Evolutionary conservation across 2,797 vertebrate species (phyloP).

Genomic region (Pangasius krempfi): DNA sequence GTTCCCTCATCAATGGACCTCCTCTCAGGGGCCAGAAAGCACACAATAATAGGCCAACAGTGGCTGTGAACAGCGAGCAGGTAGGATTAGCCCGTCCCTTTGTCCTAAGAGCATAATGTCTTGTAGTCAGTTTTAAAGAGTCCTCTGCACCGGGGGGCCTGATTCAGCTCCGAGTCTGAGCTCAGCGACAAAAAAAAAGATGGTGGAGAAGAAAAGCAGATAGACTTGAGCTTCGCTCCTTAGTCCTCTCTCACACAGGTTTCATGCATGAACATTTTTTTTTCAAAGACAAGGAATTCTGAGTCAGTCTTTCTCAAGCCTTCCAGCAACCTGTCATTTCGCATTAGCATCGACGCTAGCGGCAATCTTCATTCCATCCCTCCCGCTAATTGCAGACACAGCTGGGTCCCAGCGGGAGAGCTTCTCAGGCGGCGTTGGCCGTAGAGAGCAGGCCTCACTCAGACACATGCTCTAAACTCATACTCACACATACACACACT

Average conservation of each 20-base stretch:
- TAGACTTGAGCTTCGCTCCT: constrained; percentile 48
- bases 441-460: constrained; percentile 82
- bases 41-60: constrained; percentile 90
- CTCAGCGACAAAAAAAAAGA: constrained; percentile 49
- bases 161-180: constrained; percentile 72
- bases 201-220: constrained; percentile 69
- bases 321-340: constrained; percentile 94
- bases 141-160: constrained; percentile 86
- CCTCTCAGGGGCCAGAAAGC: constrained; percentile 88
- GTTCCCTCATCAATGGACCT: constrained; percentile 88
- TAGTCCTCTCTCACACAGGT: neutral
- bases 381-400: constrained; percentile 99
- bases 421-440: constrained; percentile 86
- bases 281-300: constrained; percentile 30
- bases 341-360: constrained; percentile 94
- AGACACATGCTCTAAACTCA: constrained; percentile 77
- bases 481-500: constrained; percentile 72
- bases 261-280: constrained; percentile 58
- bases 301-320: constrained; percentile 72
- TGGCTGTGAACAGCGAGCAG: constrained; percentile 93
- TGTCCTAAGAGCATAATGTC: constrained; percentile 96
- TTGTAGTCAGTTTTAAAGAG: constrained; percentile 96
- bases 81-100: constrained; percentile 95
- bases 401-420: constrained; percentile 95
- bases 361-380: constrained; percentile 98